phyloP scores from a whole-genome alignment of 1,140 invertebrate genomes.

The Trichonephila clavata region DNA sequence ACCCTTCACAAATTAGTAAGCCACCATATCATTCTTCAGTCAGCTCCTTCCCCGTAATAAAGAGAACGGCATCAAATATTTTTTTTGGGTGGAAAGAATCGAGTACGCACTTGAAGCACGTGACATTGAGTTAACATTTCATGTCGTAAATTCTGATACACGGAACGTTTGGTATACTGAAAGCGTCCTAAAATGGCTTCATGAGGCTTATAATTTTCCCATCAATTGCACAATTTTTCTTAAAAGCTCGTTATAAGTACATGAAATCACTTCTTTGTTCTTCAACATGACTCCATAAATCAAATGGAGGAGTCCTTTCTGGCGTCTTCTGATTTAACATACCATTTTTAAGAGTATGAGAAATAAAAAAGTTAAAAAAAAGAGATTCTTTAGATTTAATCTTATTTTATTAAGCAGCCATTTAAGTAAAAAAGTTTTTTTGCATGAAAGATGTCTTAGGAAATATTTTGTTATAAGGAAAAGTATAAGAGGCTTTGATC shows the following conservation, averaged over 20 bases:
- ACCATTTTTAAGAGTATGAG: conserved; percentile 32
- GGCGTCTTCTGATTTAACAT: conserved; percentile 61
- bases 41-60: background rate
- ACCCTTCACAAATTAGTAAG: conserved; percentile 23
- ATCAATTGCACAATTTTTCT: conserved; percentile 71
- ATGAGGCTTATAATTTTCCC: conserved; percentile 74
- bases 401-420: background rate
- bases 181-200: conserved; percentile 41
- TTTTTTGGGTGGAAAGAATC: background rate
- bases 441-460: too few species aligned
- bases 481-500: too few species aligned
- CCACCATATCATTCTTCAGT: conserved; percentile 22
- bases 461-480: too few species aligned
- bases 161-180: conserved; percentile 25
- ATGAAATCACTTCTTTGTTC: conserved; percentile 74
- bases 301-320: conserved; percentile 47
- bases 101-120: conserved; percentile 9
- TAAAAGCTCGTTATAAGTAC: conserved; percentile 73
- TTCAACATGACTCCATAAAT: conserved; percentile 66
- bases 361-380: background rate
- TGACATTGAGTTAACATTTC: conserved; percentile 35
- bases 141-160: conserved; percentile 61
- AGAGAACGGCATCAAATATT: background rate
- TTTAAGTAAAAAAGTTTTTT: background rate
- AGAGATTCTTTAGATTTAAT: background rate